Percentiles rank a stretch among this genome's conserved stretches.
Conservation (phyloP, 2,797 vertebrate genomes). For the Borostomias antarcticus region DNA sequence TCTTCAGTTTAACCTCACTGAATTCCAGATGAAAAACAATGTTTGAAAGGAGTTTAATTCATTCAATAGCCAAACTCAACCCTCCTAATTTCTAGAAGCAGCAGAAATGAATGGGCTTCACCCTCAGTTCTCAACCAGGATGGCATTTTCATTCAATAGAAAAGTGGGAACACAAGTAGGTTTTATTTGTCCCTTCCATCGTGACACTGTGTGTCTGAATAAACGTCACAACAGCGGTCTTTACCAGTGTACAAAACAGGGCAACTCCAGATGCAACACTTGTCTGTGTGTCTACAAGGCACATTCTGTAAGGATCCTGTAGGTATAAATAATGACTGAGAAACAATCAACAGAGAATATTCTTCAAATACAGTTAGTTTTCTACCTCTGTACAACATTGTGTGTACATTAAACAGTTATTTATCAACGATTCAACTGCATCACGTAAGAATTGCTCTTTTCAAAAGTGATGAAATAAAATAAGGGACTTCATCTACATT, state of each 20-base stretch:
- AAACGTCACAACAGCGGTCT: conserved; percentile 43
- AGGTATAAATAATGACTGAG: conserved; percentile 73
- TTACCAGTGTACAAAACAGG: conserved; percentile 50
- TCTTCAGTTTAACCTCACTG: conserved; percentile 51
- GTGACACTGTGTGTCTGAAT: conserved; percentile 32
- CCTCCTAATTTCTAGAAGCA: conserved; percentile 60
- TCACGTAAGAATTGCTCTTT: conserved; percentile 50
- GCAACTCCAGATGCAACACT: conserved; percentile 72
- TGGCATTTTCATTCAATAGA: conserved; percentile 48
- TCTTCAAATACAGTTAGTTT: conserved; percentile 58
- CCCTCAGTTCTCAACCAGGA: conserved; percentile 38
- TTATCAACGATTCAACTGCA: conserved; percentile 44
- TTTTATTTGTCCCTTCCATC: background rate
- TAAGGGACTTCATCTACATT: conserved; percentile 57
- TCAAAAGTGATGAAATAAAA: conserved; percentile 5
- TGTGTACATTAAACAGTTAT: conserved; percentile 57
- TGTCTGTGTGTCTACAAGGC: conserved; percentile 74
- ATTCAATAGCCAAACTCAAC: conserved; percentile 41
- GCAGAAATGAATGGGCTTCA: conserved; percentile 49
- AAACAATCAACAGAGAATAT: conserved; percentile 49
- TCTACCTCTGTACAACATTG: conserved; percentile 57
- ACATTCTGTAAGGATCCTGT: conserved; percentile 75
- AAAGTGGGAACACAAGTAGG: conserved; percentile 34
- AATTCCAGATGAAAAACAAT: background rate
- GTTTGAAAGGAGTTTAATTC: background rate